These are phyloP conservation scores for Acrobasis suavella DNA, from an alignment of 2,888 invertebrate species.

Conservation along the genomic window DNA sequence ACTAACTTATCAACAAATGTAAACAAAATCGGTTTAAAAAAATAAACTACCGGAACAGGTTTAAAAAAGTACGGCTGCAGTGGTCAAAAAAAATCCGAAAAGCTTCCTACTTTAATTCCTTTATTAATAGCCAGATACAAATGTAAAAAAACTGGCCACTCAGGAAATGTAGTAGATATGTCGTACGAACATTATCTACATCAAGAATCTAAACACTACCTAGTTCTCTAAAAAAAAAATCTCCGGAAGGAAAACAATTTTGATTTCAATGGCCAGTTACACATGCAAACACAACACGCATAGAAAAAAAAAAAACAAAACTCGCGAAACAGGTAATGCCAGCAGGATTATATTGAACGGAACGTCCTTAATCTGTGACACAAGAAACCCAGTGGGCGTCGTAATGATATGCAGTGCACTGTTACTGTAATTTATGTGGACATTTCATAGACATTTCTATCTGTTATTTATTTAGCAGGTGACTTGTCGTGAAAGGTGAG, in stretches of 20 bases:
- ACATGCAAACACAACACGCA: constrained; percentile 4
- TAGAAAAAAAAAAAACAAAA: constrained; percentile 11
- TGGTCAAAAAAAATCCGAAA: too few relatives aligned
- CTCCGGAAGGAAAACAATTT: neutral
- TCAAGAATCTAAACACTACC: too few relatives aligned
- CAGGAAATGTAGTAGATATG: too few relatives aligned
- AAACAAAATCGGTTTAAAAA: too few relatives aligned
- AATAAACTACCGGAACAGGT: too few relatives aligned
- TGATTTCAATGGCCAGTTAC: constrained; percentile 1
- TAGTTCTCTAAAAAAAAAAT: too few relatives aligned
- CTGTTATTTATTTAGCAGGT: constrained; percentile 63
- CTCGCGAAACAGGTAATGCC: constrained; percentile 21
- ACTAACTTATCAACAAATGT: too few relatives aligned
- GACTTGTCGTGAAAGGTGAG: constrained; percentile 43
- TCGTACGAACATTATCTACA: too few relatives aligned
- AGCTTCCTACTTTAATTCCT: too few relatives aligned
- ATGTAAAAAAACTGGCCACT: too few relatives aligned
- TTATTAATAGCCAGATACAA: neutral
- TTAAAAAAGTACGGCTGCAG: too few relatives aligned
- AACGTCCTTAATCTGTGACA: constrained; percentile 30
- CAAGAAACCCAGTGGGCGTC: constrained; percentile 40
- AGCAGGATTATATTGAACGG: constrained; percentile 23
- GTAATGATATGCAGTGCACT: constrained; percentile 46
- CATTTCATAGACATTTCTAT: constrained; percentile 61
- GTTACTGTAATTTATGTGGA: constrained; percentile 62